Evolutionary conservation across 1,140 invertebrate genomes (phyloP).

Genomic region (Dolichoris vasculosae): DNA sequence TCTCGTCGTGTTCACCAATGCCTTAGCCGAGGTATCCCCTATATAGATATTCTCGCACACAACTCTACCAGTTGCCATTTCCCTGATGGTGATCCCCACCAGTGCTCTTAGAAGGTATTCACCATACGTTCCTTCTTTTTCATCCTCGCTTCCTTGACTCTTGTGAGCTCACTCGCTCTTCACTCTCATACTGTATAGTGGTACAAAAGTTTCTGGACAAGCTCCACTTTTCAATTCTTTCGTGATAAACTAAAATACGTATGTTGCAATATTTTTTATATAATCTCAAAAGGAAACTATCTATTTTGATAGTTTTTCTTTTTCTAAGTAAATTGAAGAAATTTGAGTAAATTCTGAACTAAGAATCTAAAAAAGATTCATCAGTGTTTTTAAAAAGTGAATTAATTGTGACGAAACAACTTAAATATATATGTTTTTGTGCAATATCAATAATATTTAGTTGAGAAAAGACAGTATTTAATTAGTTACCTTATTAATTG

Average conservation of each 20-base stretch:
- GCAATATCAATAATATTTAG: too few species aligned
- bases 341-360: neutral
- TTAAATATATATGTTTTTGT: neutral
- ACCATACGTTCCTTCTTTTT: slow-evolving; percentile 19
- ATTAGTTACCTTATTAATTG: too few species aligned
- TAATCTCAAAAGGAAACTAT: neutral
- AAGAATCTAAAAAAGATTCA: neutral
- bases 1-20: neutral
- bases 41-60: neutral
- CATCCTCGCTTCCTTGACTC: slow-evolving; percentile 11
- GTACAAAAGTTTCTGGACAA: neutral
- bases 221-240: slow-evolving; percentile 40
- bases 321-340: neutral
- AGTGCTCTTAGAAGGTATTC: neutral
- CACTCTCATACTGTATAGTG: neutral
- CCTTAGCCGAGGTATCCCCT: neutral
- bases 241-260: slow-evolving; percentile 51
- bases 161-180: neutral
- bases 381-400: neutral
- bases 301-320: neutral
- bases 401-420: neutral
- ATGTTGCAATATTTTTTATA: neutral
- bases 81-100: slow-evolving; percentile 7
- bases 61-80: neutral
- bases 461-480: too few species aligned